Conservation (phyloP, 2,888 invertebrate genomes). For the Sarcophaga variegata region DNA sequence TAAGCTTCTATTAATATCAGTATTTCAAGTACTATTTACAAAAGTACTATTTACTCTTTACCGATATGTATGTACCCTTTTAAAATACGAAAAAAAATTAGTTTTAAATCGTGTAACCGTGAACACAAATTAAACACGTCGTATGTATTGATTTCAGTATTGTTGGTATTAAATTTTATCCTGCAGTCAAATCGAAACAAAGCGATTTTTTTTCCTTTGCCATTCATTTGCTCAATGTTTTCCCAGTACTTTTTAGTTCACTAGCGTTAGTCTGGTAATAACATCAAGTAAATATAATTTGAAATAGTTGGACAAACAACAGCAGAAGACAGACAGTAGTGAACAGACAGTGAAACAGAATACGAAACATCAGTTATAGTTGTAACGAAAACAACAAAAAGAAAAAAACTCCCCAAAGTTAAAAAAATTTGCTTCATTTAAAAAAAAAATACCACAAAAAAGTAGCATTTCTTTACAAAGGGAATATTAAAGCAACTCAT, state of each 20-base stretch:
- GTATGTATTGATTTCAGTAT: constrained; percentile 30
- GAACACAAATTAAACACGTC: constrained; percentile 31
- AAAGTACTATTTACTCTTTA: too few relatives aligned
- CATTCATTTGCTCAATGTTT: constrained; percentile 13
- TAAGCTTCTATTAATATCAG: too few relatives aligned
- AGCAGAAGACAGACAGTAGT: constrained; percentile 34
- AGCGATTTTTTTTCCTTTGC: neutral
- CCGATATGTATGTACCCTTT: too few relatives aligned
- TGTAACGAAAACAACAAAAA: neutral
- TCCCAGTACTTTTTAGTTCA: neutral
- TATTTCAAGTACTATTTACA: too few relatives aligned
- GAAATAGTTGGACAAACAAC: constrained; percentile 57
- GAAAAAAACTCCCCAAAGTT: neutral
- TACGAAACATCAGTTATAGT: constrained; percentile 19
- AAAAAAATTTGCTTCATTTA: constrained; percentile 20
- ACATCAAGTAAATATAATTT: constrained; percentile 59
- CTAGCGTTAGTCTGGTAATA: constrained; percentile 36
- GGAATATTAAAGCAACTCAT: constrained; percentile 39
- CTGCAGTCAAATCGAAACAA: constrained; percentile 20
- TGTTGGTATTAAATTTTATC: constrained; percentile 32
- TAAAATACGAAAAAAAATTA: neutral
- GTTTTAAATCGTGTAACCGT: neutral
- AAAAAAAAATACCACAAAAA: constrained; percentile 1
- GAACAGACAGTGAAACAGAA: constrained; percentile 1
- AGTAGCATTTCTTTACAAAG: constrained; percentile 25